Base-by-base conservation (phyloP, 1,140 invertebrate genomes). In the Ceratoteleas bidentatus region DNA sequence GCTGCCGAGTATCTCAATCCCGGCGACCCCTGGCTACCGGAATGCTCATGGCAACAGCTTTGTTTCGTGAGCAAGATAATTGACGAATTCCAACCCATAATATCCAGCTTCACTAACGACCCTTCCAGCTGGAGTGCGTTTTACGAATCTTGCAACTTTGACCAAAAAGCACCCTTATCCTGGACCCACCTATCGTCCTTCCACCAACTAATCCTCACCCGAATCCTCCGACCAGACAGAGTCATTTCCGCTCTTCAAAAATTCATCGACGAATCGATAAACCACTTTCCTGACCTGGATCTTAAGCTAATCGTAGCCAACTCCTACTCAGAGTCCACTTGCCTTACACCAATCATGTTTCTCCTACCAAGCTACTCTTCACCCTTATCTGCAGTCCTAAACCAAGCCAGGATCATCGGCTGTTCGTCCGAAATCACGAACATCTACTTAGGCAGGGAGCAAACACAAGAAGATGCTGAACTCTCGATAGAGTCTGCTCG, bases 261-360 rank as follows among this genome's bases (percentile, higher is more conserved):
- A 58, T 88, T 92, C 9, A 87, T 92, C 6, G 88, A 91, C 64
- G 86, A 85, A 54, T 81, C 95, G 93, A 83, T 94, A 92, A 93
- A 87, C 89, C 84, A 92, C 38, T 53, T 10, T 16, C 52, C 54
- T 34, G 73, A 73, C 24, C 32, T 36, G 47, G 66, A 73, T 34
- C 69, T 78, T 36, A 56, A 16, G 24, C 13, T 14, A 11, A 56
- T 24, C 32, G 92, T 93, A 38, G 34, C 93, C 93, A 69, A 92
- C 92, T 72, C 93, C 0, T 96, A 93, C 80, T 87, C 88, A 13
- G 94, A 96, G 87, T 95, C 94, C 2, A 93, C 85, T 73, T 93
- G 91, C 69, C 85, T 91, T 2, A 92, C 91, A 6, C 95, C 95
- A 0, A 87, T 96, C 16, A 90, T 96, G 64, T 96, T 96, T 85